Evolutionary conservation across 2,113 vertebrate species (phyloP), one percentile per base, ranked within the genome.

Genomic region (Eudyptes chrysolophus): DNA sequence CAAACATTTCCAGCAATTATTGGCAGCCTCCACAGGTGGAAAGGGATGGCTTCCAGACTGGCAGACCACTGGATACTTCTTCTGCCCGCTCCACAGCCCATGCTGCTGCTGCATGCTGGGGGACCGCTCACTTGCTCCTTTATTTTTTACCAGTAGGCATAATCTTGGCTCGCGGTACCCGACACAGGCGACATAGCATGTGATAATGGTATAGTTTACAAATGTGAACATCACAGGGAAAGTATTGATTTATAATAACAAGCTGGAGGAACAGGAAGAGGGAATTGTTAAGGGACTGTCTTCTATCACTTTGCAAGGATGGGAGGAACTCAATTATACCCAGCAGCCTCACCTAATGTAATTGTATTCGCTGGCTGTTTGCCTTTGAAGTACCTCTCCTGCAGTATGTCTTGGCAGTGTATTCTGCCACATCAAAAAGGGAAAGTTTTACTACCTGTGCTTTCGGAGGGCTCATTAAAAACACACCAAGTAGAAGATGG

Each of bases 391-490:
- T 93, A 62, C 84, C 74, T 95, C 94, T 97, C 92, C 96, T 94
- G 95, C 90, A 96, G 91, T 92, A 96, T 83, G 74, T 95, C 97
- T 97, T 97, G 93, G 93, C 97, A 97, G 95, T 66, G 26, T 92
- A 79, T 90, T 95, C 96, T 96, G 92, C 87, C 66, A 94, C 90
- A 93, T 97, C 96, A 97, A 97, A 98, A 97, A 94, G 94, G 85
- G 94, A 97, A 98, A 98, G 92, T 96, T 97, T 90, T 92, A 81
- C 95, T 97, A 97, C 95, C 96, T 98, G 87, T 97, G 92, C 95
- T 94, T 96, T 95, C 69, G 93, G 94, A 97, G 90, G 96, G 75
- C 96, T 97, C 96, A 98, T 98, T 98, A 98, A 96, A 98, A 98
- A 88, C 84, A 85, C 52, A 86, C 89, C 30, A 30, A 95, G 91